Evolutionary conservation across 2,797 vertebrate genomes (phyloP).

Genomic region (Smutsia temminckii): DNA sequence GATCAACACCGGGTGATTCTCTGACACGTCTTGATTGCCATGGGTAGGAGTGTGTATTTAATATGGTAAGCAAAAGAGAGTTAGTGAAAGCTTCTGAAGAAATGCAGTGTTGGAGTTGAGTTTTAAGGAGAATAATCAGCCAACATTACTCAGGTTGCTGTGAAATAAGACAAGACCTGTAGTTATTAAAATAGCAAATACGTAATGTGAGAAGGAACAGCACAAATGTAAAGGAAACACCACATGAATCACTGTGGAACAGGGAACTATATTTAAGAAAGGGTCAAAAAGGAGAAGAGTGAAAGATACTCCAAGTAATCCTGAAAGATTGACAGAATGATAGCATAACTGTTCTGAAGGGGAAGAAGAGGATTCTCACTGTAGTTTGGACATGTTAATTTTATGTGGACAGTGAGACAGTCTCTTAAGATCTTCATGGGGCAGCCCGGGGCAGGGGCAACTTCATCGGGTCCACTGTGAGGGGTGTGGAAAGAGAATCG

Average conservation of each 20-base stretch:
- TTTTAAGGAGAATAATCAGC: neutral
- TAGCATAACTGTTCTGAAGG: neutral
- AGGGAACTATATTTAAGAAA: constrained; percentile 8
- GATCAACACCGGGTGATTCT: neutral
- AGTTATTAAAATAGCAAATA: neutral
- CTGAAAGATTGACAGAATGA: constrained; percentile 20
- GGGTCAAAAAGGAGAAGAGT: neutral
- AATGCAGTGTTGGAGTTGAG: neutral
- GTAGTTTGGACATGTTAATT: constrained; percentile 31
- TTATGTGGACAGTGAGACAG: neutral
- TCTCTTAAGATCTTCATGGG: neutral
- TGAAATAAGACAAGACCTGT: neutral
- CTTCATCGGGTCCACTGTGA: neutral
- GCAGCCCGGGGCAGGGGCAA: neutral
- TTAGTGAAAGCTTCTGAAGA: constrained; percentile 15
- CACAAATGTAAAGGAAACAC: neutral
- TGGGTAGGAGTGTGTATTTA: neutral
- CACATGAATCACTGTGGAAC: neutral
- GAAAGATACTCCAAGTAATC: neutral
- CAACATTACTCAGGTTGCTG: neutral
- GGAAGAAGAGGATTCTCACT: neutral
- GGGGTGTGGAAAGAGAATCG: neutral
- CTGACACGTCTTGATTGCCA: neutral
- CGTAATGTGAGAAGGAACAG: neutral
- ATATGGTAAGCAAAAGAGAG: neutral